Conservation (phyloP, 1,140 invertebrate genomes). For the Trachymyrmex septentrionalis region DNA sequence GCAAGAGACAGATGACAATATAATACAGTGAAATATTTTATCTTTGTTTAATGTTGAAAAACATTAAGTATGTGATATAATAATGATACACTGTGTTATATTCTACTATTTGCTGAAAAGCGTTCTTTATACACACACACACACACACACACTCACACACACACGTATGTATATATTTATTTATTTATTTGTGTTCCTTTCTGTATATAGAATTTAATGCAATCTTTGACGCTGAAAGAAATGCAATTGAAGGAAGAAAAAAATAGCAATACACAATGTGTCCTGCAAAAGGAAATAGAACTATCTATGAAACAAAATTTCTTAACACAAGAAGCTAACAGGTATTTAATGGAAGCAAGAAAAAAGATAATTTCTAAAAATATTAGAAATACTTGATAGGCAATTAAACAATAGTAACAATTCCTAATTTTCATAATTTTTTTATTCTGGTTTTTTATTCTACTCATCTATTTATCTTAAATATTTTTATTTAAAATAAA, state of each 20-base stretch:
- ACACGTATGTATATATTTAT: no score
- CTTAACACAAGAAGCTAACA: conserved; percentile 79
- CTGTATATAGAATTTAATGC: conserved; percentile 77
- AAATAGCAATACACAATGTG: conserved; percentile 71
- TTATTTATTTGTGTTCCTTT: not conserved
- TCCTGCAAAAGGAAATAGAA: conserved; percentile 81
- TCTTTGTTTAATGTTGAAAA: no score
- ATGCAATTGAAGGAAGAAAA: conserved; percentile 77
- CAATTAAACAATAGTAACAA: not conserved
- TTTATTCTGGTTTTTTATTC: not conserved
- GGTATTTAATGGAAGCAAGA: conserved; percentile 69
- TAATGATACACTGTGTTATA: no score
- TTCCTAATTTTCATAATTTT: not conserved
- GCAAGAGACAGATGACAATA: no score
- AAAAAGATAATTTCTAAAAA: conserved; percentile 13
- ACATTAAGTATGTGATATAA: no score
- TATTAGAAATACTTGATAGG: not conserved
- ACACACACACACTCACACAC: no score
- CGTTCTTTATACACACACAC: no score
- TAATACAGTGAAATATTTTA: no score
- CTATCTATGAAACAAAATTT: conserved; percentile 81
- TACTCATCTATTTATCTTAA: not conserved
- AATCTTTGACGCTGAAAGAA: conserved; percentile 78
- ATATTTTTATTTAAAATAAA: not conserved
- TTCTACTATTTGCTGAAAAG: no score